Evolutionary conservation across 2,797 vertebrate genomes (phyloP).

Genomic region (Pogonophryne albipinna): DNA sequence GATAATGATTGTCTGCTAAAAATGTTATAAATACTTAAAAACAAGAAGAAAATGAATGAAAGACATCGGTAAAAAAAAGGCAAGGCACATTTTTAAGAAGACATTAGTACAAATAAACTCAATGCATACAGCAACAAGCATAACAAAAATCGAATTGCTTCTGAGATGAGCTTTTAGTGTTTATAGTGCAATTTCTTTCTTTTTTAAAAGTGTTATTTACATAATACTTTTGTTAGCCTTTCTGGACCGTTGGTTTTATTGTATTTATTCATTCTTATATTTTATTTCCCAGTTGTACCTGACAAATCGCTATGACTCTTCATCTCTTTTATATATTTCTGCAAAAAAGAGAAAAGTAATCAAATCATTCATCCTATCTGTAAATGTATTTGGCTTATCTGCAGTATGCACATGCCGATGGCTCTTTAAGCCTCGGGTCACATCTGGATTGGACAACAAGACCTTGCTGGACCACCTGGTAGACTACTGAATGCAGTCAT

Average conservation of each 20-base stretch:
- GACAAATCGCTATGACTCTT: not conserved
- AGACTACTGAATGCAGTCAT: not conserved
- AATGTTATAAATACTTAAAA: too few species aligned
- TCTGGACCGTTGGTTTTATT: slow-evolving; percentile 1
- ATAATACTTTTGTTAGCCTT: not conserved
- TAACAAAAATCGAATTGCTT: not conserved
- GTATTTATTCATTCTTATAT: not conserved
- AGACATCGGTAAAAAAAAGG: not conserved
- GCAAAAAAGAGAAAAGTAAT: not conserved
- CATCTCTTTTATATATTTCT: not conserved
- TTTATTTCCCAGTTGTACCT: not conserved
- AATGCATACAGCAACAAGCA: not conserved
- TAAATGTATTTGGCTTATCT: slow-evolving; percentile 15
- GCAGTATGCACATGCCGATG: not conserved
- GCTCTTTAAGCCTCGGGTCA: slow-evolving; percentile 29
- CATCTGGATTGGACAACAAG: slow-evolving; percentile 11
- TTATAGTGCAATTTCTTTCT: too few species aligned
- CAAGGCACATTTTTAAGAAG: not conserved
- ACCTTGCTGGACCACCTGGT: not conserved
- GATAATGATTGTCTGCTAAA: too few species aligned
- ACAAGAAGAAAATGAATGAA: too few species aligned
- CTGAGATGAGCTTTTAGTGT: not conserved
- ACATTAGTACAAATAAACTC: not conserved
- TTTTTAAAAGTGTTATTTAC: not conserved
- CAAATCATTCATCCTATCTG: slow-evolving; percentile 10